Percentiles rank a stretch among this genome's conserved stretches.
Conservation (phyloP, 2,113 vertebrate species). For the Falcunculus frontatus region DNA sequence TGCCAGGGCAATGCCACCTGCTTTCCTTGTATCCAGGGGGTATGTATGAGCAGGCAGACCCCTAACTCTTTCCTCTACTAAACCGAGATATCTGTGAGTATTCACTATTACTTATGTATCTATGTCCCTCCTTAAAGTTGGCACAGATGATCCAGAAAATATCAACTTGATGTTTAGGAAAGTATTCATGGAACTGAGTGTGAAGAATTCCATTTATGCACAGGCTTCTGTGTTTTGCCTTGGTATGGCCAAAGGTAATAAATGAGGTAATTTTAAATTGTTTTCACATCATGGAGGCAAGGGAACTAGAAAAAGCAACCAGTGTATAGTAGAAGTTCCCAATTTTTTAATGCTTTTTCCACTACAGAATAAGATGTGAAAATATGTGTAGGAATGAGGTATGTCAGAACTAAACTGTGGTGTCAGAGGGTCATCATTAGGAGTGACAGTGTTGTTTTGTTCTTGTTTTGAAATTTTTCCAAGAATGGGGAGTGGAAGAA, state of each 20-base stretch:
- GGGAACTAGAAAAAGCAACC: not conserved
- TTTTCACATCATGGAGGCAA: not conserved
- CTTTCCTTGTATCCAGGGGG: not conserved
- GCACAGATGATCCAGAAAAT: not conserved
- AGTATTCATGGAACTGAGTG: not conserved
- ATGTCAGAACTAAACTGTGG: not conserved
- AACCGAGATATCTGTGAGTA: not conserved
- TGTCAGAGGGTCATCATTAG: not conserved
- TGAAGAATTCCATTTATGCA: not conserved
- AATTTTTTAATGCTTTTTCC: not conserved
- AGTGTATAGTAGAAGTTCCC: not conserved
- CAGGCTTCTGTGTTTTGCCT: not conserved
- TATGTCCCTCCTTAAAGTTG: not conserved
- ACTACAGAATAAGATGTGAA: not conserved
- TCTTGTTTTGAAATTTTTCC: not conserved
- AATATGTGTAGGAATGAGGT: not conserved
- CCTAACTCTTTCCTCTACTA: not conserved
- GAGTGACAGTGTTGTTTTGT: not conserved
- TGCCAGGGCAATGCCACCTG: not conserved
- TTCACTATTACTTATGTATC: not conserved
- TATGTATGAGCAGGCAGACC: not conserved
- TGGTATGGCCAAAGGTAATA: not conserved
- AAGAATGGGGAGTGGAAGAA: not conserved
- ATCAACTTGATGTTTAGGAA: not conserved
- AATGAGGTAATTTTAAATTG: not conserved